Conservation (phyloP, 2,888 invertebrate species). For the Ophioninae sp. region DNA sequence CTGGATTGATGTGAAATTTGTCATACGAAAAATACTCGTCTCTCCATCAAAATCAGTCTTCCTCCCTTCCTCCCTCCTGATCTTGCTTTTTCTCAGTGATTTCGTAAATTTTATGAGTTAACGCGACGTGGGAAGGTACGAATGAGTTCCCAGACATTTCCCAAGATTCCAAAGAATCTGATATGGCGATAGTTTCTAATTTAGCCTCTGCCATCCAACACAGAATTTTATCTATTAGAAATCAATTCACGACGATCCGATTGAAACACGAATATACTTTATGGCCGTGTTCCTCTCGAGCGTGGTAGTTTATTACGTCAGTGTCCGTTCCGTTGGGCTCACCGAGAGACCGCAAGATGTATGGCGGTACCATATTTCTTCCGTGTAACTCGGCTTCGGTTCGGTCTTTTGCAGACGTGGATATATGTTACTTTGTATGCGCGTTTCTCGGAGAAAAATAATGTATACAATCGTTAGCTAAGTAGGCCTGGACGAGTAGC, state of each 20-base stretch:
- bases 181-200: constrained; percentile 41
- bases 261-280: constrained; percentile 34
- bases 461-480: not conserved
- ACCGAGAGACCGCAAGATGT: constrained; percentile 21
- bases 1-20: not conserved
- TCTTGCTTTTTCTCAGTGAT: not conserved
- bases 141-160: constrained; percentile 39
- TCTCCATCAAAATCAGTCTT: not conserved
- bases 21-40: not conserved
- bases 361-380: constrained; percentile 62
- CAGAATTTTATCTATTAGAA: constrained; percentile 46
- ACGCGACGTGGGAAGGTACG: constrained; percentile 34
- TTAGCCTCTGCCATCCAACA: constrained; percentile 23
- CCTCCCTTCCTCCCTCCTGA: not conserved
- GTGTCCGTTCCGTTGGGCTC: not conserved
- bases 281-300: constrained; percentile 45
- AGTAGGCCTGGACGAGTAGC: not conserved
- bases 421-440: constrained; percentile 21
- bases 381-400: constrained; percentile 32
- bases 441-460: not conserved
- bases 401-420: constrained; percentile 8
- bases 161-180: constrained; percentile 33
- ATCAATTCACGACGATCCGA: constrained; percentile 43
- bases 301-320: constrained; percentile 11
- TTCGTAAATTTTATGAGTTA: constrained; percentile 28